Percentiles rank a stretch among this genome's conserved stretches.
Conservation (phyloP, 2,113 vertebrate genomes). For the Polypterus senegalus region DNA sequence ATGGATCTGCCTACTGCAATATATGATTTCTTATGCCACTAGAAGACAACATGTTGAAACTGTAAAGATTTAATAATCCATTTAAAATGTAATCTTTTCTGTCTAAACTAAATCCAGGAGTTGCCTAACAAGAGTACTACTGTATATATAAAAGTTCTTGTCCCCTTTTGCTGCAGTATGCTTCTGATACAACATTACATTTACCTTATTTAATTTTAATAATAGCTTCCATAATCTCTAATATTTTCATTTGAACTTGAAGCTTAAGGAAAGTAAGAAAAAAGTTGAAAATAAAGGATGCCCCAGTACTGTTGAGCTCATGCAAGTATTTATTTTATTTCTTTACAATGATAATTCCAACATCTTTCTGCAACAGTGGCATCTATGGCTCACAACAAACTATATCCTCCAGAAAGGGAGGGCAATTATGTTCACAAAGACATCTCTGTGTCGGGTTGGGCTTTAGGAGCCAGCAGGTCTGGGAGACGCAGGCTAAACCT, state of each 20-base stretch:
- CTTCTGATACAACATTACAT: too few relatives aligned
- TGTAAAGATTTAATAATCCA: conserved; percentile 29
- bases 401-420: conserved; percentile 58
- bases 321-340: conserved; percentile 16
- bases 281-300: conserved; percentile 10
- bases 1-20: conserved; percentile 13
- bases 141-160: too few relatives aligned
- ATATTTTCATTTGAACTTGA: conserved; percentile 31
- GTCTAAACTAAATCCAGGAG: neutral
- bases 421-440: conserved; percentile 98
- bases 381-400: conserved; percentile 54
- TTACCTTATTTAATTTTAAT: neutral
- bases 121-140: too few relatives aligned
- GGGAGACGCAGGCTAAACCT: conserved; percentile 79
- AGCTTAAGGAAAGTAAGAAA: conserved; percentile 26
- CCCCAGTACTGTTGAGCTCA: neutral
- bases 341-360: conserved; percentile 61
- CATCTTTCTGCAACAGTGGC: conserved; percentile 51
- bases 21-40: conserved; percentile 45
- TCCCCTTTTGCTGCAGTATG: too few relatives aligned
- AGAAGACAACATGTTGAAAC: conserved; percentile 36
- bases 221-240: conserved; percentile 26
- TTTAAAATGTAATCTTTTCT: neutral
- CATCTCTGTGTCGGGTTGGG: conserved; percentile 86
- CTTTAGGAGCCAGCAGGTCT: conserved; percentile 96